Percentiles rank a stretch among this genome's conserved stretches.
phyloP scores from a whole-genome alignment of 2,797 vertebrate species.

The Onychomys torridus region DNA sequence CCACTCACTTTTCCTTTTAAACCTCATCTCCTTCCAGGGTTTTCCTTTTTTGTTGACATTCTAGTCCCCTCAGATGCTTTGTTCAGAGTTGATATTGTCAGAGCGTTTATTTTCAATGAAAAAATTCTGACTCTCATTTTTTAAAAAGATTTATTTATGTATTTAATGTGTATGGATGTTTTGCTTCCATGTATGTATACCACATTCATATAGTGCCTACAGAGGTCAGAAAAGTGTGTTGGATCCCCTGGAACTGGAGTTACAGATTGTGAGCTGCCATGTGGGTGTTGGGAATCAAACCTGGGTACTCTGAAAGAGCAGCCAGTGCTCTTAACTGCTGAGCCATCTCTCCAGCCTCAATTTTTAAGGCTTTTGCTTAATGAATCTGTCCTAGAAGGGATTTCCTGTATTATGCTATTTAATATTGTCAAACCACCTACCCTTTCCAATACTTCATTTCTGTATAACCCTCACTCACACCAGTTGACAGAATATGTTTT shows the following conservation, averaged over 20 bases:
- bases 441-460: background rate
- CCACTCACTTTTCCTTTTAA: background rate
- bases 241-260: background rate
- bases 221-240: background rate
- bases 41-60: background rate
- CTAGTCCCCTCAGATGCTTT: background rate
- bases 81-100: background rate
- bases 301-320: background rate
- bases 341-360: background rate
- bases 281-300: background rate
- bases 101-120: background rate
- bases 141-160: background rate
- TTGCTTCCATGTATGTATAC: background rate
- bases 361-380: background rate
- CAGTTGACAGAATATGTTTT: conserved; percentile 39
- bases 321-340: background rate
- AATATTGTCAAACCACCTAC: background rate
- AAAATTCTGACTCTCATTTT: background rate
- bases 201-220: background rate
- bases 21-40: background rate
- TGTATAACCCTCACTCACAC: background rate
- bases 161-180: background rate
- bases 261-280: background rate
- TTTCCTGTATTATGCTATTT: background rate
- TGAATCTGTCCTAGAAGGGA: background rate